phyloP scores from a whole-genome alignment of 2,888 invertebrate species.

The Drosophila atripex region DNA sequence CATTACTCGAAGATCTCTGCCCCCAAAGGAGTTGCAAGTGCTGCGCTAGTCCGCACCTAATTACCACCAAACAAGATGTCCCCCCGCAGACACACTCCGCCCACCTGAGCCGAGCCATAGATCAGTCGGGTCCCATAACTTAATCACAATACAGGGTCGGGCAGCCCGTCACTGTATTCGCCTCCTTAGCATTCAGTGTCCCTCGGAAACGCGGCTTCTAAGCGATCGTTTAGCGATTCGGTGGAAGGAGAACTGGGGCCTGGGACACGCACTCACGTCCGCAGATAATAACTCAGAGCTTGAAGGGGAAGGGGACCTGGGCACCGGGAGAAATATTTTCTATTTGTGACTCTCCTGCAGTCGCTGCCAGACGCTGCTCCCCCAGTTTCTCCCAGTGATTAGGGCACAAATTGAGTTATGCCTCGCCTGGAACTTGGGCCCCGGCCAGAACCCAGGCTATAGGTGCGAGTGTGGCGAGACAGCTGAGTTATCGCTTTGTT shows the following conservation, averaged over 20 bases:
- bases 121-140: slow-evolving; percentile 67
- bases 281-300: slow-evolving; percentile 56
- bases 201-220: slow-evolving; percentile 50
- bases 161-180: background rate
- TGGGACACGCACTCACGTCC: slow-evolving; percentile 52
- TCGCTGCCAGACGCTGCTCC: too few species aligned
- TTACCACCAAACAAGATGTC: slow-evolving; percentile 8
- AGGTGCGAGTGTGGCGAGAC: slow-evolving; percentile 46
- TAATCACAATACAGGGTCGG: slow-evolving; percentile 41
- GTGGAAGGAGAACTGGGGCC: slow-evolving; percentile 4
- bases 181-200: slow-evolving; percentile 22
- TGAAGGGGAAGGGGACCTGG: background rate
- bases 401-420: slow-evolving; percentile 10
- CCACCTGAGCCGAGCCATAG: slow-evolving; percentile 53
- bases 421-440: slow-evolving; percentile 2
- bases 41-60: background rate
- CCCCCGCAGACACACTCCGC: slow-evolving; percentile 3
- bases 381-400: background rate
- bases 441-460: slow-evolving; percentile 10
- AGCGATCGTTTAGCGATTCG: slow-evolving; percentile 65
- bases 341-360: too few species aligned
- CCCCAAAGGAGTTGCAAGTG: slow-evolving; percentile 10
- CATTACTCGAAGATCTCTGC: background rate
- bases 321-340: slow-evolving; percentile 4
- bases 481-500: slow-evolving; percentile 74